Percentiles rank a stretch among this genome's conserved stretches.
These are phyloP conservation scores for Eudemis profundana DNA, from an alignment of 2,888 invertebrate species.

Conservation along the genomic window DNA sequence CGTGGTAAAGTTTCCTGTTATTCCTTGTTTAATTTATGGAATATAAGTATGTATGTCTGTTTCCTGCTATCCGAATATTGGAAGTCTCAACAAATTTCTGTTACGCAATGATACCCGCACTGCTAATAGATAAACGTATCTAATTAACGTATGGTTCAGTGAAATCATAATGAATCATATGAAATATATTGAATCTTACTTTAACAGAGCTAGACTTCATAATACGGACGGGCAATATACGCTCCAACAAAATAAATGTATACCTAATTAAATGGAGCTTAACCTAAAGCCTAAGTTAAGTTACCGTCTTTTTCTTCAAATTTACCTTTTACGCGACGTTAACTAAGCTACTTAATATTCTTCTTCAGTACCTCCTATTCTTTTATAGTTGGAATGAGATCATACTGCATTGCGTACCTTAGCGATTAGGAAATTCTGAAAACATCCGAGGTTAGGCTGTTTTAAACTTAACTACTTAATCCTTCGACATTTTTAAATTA, in stretches of 20 bases:
- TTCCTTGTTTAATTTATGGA: background rate
- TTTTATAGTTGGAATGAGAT: constrained; percentile 22
- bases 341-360: constrained; percentile 29
- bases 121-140: no score
- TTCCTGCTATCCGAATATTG: background rate
- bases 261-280: background rate
- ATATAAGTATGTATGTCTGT: background rate
- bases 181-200: no score
- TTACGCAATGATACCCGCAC: background rate
- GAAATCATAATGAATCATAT: no score
- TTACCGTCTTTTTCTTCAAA: constrained; percentile 15
- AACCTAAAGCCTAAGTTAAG: constrained; percentile 3
- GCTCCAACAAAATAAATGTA: no score
- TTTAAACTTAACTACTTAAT: no score
- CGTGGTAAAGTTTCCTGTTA: constrained; percentile 11
- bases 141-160: no score
- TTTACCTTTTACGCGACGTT: constrained; percentile 22
- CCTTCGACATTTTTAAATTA: no score
- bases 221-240: no score
- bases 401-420: constrained; percentile 33
- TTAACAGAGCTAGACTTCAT: no score
- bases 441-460: no score
- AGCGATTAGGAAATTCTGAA: constrained; percentile 10
- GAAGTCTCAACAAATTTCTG: background rate
- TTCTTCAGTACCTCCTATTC: constrained; percentile 19